Percentiles rank a stretch among this genome's conserved stretches.
Conservation (phyloP, 2,113 vertebrate genomes). For the Megalops atlanticus region DNA sequence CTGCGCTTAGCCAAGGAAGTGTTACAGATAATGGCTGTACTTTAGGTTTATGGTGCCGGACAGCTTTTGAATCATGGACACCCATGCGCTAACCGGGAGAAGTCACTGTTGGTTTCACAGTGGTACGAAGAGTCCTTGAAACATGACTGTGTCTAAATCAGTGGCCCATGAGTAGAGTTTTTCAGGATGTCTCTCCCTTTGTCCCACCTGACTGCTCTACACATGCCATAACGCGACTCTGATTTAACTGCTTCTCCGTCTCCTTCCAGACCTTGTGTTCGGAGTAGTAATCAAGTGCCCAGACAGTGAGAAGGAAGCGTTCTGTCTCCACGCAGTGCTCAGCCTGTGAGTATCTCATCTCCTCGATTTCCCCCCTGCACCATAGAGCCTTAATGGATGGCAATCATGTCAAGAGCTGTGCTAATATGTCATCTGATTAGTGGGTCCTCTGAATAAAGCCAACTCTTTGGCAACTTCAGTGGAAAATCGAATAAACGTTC, state of each 20-base stretch:
- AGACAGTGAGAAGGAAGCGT: neutral
- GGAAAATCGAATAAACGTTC: neutral
- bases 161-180: too few relatives aligned
- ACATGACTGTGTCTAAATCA: too few relatives aligned
- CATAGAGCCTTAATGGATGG: neutral
- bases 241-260: constrained; percentile 1
- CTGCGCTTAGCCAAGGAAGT: neutral
- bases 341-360: neutral
- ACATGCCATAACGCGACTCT: neutral
- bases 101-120: neutral
- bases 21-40: neutral
- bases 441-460: neutral
- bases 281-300: constrained; percentile 18
- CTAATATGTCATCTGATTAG: neutral
- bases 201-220: neutral
- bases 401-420: neutral
- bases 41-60: neutral
- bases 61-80: neutral
- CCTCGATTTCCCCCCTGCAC: neutral
- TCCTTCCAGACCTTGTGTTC: neutral
- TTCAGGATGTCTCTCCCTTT: neutral
- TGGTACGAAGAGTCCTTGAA: neutral
- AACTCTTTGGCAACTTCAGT: neutral
- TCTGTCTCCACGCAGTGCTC: neutral
- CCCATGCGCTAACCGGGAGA: too few relatives aligned